These are phyloP conservation scores for Poecilus cupreus DNA, from an alignment of 2,888 invertebrate species.

Conservation along the genomic window DNA sequence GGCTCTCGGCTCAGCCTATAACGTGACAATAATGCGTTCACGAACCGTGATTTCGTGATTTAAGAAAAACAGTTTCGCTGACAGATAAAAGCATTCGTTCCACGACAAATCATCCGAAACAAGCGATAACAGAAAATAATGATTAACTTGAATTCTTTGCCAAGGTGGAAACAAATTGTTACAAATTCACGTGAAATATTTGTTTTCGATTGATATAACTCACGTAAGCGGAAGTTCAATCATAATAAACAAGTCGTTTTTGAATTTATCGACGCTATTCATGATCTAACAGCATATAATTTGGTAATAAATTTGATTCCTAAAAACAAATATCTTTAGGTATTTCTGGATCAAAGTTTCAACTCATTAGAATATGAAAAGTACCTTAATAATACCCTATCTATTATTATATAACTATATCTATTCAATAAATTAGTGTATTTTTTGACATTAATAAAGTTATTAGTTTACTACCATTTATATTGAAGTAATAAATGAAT, in stretches of 20 bases:
- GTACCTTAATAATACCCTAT: too few species aligned
- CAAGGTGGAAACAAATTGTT: neutral
- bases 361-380: too few species aligned
- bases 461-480: too few species aligned
- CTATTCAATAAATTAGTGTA: too few species aligned
- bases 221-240: neutral
- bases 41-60: neutral
- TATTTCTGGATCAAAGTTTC: too few species aligned
- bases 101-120: neutral
- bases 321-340: too few species aligned
- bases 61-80: slow-evolving; percentile 2
- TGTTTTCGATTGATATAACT: neutral
- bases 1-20: neutral
- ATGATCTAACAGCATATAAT: neutral
- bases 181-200: neutral
- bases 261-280: neutral
- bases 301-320: too few species aligned
- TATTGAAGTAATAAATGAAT: too few species aligned
- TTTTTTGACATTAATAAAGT: too few species aligned
- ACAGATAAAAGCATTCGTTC: neutral
- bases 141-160: neutral
- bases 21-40: slow-evolving; percentile 2
- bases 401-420: too few species aligned
- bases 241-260: neutral
- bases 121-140: slow-evolving; percentile 13